Evolutionary conservation across 1,140 invertebrate species (phyloP).

Genomic region (Rhynchophorus ferrugineus): DNA sequence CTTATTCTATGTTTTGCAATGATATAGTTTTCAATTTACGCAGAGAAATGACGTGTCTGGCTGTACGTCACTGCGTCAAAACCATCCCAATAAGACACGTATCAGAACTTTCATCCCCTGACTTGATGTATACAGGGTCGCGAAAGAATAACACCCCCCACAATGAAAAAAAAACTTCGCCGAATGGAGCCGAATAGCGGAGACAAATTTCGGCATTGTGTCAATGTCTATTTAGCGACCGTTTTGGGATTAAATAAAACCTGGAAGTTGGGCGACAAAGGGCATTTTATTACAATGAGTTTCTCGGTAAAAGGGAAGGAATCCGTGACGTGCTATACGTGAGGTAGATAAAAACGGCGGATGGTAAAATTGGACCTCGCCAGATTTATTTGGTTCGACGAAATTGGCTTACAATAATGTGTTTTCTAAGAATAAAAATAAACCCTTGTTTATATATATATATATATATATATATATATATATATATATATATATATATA

Average conservation of each 20-base stretch:
- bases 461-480: too few relatives aligned
- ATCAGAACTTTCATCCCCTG: constrained; percentile 5
- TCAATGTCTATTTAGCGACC: constrained; percentile 18
- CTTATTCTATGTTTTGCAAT: too few relatives aligned
- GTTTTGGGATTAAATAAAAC: constrained; percentile 16
- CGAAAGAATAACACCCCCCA: constrained; percentile 14
- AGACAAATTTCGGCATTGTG: constrained; percentile 16
- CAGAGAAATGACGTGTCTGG: too few relatives aligned
- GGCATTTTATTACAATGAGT: constrained; percentile 13
- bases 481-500: too few relatives aligned
- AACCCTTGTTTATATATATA: too few relatives aligned
- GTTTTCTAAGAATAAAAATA: too few relatives aligned
- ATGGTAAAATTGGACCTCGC: background rate
- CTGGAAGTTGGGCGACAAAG: constrained; percentile 8
- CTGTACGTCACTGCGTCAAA: background rate
- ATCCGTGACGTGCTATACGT: constrained; percentile 9
- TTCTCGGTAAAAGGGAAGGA: constrained; percentile 14
- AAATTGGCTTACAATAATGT: too few relatives aligned
- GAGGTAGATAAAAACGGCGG: background rate
- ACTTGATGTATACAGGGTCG: constrained; percentile 12
- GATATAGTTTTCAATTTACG: too few relatives aligned
- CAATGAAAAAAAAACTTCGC: constrained; percentile 12
- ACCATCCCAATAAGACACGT: constrained; percentile 7
- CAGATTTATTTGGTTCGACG: background rate
- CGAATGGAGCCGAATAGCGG: constrained; percentile 10